These are phyloP conservation scores for Contarinia nasturtii DNA, from an alignment of 1,140 invertebrate genomes.

Conservation along the genomic window DNA sequence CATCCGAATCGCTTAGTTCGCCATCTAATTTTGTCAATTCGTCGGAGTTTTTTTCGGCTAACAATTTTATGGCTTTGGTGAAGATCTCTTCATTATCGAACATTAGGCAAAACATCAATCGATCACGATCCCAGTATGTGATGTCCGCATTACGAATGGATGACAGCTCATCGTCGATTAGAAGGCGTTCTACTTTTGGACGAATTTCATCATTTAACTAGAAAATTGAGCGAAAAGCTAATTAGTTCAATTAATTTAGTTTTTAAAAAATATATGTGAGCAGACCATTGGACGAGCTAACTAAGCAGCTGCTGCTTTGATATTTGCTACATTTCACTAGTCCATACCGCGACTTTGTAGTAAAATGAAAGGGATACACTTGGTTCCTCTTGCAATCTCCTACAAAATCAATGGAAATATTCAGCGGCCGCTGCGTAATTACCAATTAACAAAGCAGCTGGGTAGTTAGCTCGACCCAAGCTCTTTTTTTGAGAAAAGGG, in stretches of 20 bases:
- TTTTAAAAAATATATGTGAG: not conserved
- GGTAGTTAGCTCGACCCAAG: too few species aligned
- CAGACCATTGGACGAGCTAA: too few species aligned
- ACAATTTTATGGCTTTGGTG: not conserved
- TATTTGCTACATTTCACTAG: too few species aligned
- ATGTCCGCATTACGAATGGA: not conserved
- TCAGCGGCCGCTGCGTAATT: too few species aligned
- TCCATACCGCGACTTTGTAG: too few species aligned
- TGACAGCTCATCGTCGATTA: not conserved
- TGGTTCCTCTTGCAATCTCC: too few species aligned
- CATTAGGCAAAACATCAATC: not conserved
- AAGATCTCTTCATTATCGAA: not conserved
- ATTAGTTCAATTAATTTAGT: not conserved
- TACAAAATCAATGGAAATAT: too few species aligned
- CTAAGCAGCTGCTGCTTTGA: too few species aligned
- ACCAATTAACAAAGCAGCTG: too few species aligned
- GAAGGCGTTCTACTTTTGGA: not conserved
- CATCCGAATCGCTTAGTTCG: not conserved
- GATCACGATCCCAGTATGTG: not conserved
- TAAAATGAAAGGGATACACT: too few species aligned
- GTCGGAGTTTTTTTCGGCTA: not conserved
- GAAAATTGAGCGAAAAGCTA: not conserved
- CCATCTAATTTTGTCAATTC: not conserved
- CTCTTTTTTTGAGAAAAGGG: too few species aligned
- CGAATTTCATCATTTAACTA: not conserved